Evolutionary conservation across 2,113 vertebrate species (phyloP).

Genomic region (Pterocles gutturalis): DNA sequence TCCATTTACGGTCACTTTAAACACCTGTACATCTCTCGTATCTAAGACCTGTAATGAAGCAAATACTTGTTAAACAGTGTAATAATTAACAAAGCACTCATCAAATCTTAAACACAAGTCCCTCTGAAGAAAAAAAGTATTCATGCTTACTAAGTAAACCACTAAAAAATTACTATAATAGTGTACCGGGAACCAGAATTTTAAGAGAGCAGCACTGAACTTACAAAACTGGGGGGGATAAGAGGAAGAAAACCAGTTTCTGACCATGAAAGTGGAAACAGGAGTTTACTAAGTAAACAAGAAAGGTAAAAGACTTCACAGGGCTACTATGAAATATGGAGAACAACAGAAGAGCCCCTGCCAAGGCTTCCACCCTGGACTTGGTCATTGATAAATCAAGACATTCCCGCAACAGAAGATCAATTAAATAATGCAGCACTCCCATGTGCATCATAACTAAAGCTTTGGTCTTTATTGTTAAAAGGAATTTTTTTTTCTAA

Average conservation of each 20-base stretch:
- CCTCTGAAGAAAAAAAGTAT: neutral
- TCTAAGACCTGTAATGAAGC: conserved; percentile 87
- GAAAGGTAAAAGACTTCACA: neutral
- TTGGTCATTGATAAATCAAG: accelerated
- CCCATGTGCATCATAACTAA: accelerated
- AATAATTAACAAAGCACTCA: neutral
- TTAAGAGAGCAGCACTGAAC: neutral
- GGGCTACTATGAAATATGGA: neutral
- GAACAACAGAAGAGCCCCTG: accelerated
- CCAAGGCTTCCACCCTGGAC: neutral
- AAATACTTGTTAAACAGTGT: neutral
- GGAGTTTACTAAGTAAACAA: neutral
- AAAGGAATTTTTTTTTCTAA: neutral
- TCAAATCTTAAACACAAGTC: neutral
- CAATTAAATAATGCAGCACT: neutral
- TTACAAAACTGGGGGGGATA: neutral
- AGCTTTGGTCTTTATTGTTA: neutral
- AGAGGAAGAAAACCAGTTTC: neutral
- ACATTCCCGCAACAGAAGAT: neutral
- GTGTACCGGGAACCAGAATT: neutral
- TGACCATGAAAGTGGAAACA: accelerated
- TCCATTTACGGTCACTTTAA: conserved; percentile 85
- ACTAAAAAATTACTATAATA: neutral
- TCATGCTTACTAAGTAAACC: neutral
- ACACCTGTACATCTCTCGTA: conserved; percentile 86